Conservation (phyloP, 2,113 vertebrate genomes). For the Coryphaenoides rupestris region DNA sequence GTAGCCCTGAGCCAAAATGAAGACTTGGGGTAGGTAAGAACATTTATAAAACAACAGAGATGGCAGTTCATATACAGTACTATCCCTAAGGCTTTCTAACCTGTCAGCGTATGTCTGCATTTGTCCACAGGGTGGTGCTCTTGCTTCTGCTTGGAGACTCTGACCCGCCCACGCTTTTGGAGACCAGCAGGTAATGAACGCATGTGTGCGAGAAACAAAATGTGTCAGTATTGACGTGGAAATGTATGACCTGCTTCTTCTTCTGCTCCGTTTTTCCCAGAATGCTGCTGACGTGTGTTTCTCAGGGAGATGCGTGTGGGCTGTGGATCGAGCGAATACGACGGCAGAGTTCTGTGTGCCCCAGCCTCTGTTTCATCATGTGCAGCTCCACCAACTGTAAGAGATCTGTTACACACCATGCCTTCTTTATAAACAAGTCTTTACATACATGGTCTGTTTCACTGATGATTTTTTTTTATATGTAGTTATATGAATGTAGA, state of each 20-base stretch:
- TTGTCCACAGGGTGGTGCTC: slow-evolving; percentile 78
- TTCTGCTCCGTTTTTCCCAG: slow-evolving; percentile 62
- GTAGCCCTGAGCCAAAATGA: slow-evolving; percentile 84
- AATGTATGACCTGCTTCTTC: slow-evolving; percentile 19
- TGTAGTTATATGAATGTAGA: not conserved
- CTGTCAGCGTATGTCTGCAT: slow-evolving; percentile 7
- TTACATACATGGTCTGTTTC: no score
- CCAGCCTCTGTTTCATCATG: slow-evolving; percentile 94
- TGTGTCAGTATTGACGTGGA: not conserved
- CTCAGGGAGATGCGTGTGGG: slow-evolving; percentile 81
- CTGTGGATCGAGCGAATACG: slow-evolving; percentile 87
- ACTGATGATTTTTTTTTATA: not conserved
- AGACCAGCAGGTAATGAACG: slow-evolving; percentile 90
- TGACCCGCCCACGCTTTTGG: slow-evolving; percentile 91
- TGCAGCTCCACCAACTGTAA: slow-evolving; percentile 92
- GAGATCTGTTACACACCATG: not conserved
- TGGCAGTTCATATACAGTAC: not conserved
- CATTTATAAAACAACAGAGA: not conserved
- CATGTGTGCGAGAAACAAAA: not conserved
- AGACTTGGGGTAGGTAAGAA: slow-evolving; percentile 79
- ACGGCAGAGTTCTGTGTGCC: slow-evolving; percentile 72
- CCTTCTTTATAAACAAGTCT: not conserved
- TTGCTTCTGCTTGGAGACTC: slow-evolving; percentile 86
- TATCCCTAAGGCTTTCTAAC: no score
- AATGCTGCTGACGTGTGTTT: slow-evolving; percentile 89